Conservation (phyloP, 2,113 vertebrate species). For the Ifrita kowaldi region DNA sequence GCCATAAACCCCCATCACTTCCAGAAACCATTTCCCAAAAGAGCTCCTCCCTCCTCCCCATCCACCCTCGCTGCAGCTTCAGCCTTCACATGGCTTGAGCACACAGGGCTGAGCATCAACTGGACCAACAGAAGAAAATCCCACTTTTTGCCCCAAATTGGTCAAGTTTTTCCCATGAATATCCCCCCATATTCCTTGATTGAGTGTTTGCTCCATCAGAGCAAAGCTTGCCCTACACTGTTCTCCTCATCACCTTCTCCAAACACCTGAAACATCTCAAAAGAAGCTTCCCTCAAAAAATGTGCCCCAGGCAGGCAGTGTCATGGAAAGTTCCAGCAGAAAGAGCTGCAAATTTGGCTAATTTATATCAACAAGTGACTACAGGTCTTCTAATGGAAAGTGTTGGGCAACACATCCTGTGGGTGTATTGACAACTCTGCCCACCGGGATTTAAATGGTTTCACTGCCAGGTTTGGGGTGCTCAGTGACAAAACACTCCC, state of each 20-base stretch:
- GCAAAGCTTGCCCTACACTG: not conserved
- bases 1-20: not conserved
- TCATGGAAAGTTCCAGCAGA: not conserved
- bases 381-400: not conserved
- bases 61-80: rapidly evolving
- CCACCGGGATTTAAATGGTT: not conserved
- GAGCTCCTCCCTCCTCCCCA: not conserved
- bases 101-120: not conserved
- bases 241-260: not conserved
- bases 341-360: not conserved
- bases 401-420: not conserved
- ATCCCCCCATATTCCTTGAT: rapidly evolving
- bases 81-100: not conserved
- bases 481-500: not conserved
- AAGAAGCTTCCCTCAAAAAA: not conserved
- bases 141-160: not conserved
- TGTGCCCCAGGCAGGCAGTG: not conserved
- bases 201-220: not conserved
- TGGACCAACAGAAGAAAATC: not conserved
- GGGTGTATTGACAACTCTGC: not conserved
- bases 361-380: not conserved
- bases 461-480: not conserved
- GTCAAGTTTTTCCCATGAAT: not conserved
- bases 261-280: not conserved
- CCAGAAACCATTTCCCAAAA: not conserved